A percentile compares a stretch with the other conserved stretches of the same genome.
Evolutionary conservation across 2,113 vertebrate species (phyloP).

Genomic region (Ptilonorhynchus violaceus): DNA sequence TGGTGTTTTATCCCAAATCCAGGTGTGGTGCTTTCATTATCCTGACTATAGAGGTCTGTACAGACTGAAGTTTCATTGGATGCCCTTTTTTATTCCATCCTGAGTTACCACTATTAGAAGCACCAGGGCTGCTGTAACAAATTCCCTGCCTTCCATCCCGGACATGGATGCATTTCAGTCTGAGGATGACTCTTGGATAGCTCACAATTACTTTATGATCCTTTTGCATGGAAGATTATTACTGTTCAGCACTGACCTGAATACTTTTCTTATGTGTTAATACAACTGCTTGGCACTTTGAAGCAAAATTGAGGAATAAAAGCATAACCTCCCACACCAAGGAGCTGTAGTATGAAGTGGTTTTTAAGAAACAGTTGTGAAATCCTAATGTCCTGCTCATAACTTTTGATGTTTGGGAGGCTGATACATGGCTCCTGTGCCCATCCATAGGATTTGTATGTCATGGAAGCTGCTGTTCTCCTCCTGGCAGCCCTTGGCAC

Average conservation of each 20-base stretch:
- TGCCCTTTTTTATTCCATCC: neutral
- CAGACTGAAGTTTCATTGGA: neutral
- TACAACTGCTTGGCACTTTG: neutral
- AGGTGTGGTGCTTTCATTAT: neutral
- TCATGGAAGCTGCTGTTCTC: neutral
- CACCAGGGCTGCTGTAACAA: neutral
- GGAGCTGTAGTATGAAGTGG: neutral
- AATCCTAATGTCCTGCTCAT: neutral
- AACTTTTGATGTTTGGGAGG: neutral
- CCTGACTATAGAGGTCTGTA: fast-evolving
- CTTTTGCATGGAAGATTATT: neutral
- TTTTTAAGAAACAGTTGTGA: neutral
- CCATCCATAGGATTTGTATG: neutral
- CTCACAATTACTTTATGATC: neutral
- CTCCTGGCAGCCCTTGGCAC: neutral
- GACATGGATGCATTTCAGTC: neutral
- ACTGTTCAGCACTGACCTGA: neutral
- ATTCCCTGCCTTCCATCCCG: neutral
- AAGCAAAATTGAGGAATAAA: neutral
- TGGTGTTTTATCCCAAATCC: neutral
- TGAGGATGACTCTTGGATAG: neutral
- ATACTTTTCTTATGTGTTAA: neutral
- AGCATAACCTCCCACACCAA: neutral
- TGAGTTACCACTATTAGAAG: neutral
- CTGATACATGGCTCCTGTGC: neutral